A percentile compares a stretch with the other conserved stretches of the same genome.
phyloP scores from a whole-genome alignment of 2,113 vertebrate genomes.

The Carlito syrichta region DNA sequence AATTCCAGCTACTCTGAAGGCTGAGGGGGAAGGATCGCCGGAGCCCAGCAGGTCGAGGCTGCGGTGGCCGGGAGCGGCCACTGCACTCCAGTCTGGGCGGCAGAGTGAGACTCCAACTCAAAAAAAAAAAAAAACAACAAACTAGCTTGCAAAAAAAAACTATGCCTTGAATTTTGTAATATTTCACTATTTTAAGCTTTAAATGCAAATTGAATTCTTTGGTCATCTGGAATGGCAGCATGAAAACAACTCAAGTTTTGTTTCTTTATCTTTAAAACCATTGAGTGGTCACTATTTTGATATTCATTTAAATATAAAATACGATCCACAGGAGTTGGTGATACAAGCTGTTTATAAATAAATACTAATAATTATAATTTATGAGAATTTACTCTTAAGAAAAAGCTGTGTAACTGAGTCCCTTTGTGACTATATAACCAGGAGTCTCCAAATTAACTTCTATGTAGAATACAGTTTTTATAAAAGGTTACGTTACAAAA shows the following conservation, averaged over 20 bases:
- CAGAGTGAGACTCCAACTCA: too few relatives aligned
- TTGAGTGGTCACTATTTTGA: accelerated
- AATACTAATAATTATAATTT: accelerated
- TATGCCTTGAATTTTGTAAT: accelerated
- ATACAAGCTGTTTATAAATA: background rate
- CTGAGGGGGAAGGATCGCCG: too few relatives aligned
- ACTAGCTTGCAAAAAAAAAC: background rate
- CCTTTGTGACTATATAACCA: background rate
- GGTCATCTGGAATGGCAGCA: background rate
- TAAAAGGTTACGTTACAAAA: background rate
- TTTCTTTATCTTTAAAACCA: background rate
- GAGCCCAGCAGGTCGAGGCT: too few relatives aligned
- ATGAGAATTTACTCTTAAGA: background rate
- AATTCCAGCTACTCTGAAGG: too few relatives aligned
- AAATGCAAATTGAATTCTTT: background rate
- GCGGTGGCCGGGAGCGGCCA: too few relatives aligned
- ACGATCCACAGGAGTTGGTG: accelerated
- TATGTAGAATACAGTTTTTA: background rate
- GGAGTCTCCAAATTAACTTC: background rate
- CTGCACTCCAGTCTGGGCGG: too few relatives aligned
- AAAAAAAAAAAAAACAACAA: too few relatives aligned
- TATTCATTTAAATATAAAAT: too few relatives aligned
- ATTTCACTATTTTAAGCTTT: background rate
- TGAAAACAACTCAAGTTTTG: too few relatives aligned
- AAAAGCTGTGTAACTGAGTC: accelerated